phyloP scores from a whole-genome alignment of 2,113 vertebrate species.

The Bagarius yarrelli region DNA sequence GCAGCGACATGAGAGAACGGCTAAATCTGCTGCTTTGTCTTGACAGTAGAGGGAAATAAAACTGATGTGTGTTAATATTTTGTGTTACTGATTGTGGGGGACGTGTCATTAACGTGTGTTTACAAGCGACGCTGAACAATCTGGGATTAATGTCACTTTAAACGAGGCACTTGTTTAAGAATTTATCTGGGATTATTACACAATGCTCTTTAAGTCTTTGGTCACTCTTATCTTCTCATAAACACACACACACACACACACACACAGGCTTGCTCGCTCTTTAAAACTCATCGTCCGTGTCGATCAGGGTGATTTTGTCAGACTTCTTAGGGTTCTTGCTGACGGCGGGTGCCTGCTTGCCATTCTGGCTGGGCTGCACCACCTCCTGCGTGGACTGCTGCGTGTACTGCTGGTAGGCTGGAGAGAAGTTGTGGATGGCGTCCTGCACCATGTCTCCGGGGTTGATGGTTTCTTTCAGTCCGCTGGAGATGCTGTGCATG shows the following conservation, averaged over 20 bases:
- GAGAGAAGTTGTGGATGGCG: constrained; percentile 90
- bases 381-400: constrained; percentile 89
- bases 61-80: neutral
- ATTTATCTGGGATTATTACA: neutral
- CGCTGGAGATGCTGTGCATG: constrained; percentile 94
- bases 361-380: constrained; percentile 66
- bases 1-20: neutral
- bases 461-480: constrained; percentile 90
- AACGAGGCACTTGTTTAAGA: neutral
- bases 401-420: constrained; percentile 85
- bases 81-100: too few relatives aligned
- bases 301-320: constrained; percentile 90
- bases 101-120: constrained; percentile 6
- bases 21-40: neutral
- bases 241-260: neutral
- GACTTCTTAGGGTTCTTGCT: constrained; percentile 70
- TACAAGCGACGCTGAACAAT: constrained; percentile 3
- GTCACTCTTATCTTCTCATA: neutral
- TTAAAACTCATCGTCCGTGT: constrained; percentile 87
- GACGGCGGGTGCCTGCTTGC: constrained; percentile 56
- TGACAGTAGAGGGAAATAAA: neutral
- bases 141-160: constrained; percentile 30
- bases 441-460: constrained; percentile 91
- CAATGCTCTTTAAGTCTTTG: neutral
- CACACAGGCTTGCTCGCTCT: neutral